Conservation (phyloP, 2,113 vertebrate species). For the Pelobates fuscus region DNA sequence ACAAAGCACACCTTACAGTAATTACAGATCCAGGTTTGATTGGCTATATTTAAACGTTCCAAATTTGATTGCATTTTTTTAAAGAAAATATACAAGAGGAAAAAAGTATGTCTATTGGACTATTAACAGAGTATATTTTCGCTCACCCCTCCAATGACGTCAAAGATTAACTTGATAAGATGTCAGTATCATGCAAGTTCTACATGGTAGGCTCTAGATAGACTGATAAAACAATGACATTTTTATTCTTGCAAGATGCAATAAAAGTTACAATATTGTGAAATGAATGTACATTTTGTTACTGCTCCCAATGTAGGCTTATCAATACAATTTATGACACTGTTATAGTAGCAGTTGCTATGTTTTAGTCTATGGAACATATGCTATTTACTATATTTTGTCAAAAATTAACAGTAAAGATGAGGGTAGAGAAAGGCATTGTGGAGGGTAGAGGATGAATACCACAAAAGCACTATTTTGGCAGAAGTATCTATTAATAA, state of each 20-base stretch:
- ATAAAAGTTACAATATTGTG: too few relatives aligned
- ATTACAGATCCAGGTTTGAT: constrained; percentile 46
- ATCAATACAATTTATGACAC: too few relatives aligned
- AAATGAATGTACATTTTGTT: too few relatives aligned
- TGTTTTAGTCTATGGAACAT: too few relatives aligned
- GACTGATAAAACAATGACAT: constrained; percentile 40
- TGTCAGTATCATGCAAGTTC: not conserved
- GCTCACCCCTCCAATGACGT: constrained; percentile 48
- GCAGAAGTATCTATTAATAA: too few relatives aligned
- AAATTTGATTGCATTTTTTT: constrained; percentile 47
- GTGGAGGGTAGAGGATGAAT: too few relatives aligned
- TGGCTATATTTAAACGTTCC: constrained; percentile 53
- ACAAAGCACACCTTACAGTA: constrained; percentile 12
- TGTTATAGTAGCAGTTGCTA: too few relatives aligned
- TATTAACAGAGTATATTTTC: constrained; percentile 53
- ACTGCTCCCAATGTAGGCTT: too few relatives aligned
- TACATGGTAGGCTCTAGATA: not conserved
- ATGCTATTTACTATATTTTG: too few relatives aligned
- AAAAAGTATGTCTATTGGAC: constrained; percentile 45
- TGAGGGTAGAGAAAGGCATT: too few relatives aligned
- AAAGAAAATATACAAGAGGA: constrained; percentile 58
- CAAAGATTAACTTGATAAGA: constrained; percentile 54
- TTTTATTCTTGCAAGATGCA: constrained; percentile 11
- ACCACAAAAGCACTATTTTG: too few relatives aligned
- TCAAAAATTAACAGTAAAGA: too few relatives aligned